phyloP scores from a whole-genome alignment of 1,140 invertebrate species.

The Macrosteles quadrilineatus region DNA sequence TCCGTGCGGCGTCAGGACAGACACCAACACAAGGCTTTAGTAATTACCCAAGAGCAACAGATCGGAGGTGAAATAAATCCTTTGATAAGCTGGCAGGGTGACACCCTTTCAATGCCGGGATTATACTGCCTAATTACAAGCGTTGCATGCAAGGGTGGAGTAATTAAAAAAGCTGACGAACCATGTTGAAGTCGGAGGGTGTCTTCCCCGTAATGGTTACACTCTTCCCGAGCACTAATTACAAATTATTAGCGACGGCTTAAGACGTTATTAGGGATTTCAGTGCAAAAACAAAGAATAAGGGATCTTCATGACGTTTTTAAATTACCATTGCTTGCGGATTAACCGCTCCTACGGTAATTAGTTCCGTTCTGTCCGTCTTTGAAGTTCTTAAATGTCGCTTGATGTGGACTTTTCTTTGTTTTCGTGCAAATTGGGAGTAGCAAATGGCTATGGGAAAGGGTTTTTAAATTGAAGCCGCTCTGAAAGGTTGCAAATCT shows the following conservation, averaged over 20 bases:
- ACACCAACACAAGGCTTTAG: background rate
- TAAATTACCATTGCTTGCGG: constrained; percentile 1
- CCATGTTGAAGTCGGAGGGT: background rate
- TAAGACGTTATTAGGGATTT: constrained; percentile 15
- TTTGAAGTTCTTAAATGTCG: constrained; percentile 1
- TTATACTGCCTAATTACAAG: constrained; percentile 4
- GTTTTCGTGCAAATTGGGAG: background rate
- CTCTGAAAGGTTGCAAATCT: no score
- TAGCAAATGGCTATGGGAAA: no score
- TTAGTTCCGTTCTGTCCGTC: background rate
- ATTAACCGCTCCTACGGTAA: background rate
- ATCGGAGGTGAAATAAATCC: constrained; percentile 24
- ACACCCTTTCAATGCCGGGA: constrained; percentile 24
- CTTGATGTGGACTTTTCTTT: background rate
- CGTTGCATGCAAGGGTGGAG: constrained; percentile 5
- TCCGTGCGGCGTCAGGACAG: background rate
- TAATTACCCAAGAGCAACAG: background rate
- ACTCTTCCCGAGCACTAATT: no score
- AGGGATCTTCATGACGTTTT: constrained; percentile 4
- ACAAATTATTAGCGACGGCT: constrained; percentile 22
- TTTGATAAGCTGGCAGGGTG: constrained; percentile 24
- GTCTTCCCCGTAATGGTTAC: no score
- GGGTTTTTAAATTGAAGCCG: no score
- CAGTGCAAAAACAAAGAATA: constrained; percentile 12
- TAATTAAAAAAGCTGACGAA: constrained; percentile 21